These are phyloP conservation scores for Pemphredon lugubris DNA, from an alignment of 2,888 invertebrate genomes.

Conservation along the genomic window DNA sequence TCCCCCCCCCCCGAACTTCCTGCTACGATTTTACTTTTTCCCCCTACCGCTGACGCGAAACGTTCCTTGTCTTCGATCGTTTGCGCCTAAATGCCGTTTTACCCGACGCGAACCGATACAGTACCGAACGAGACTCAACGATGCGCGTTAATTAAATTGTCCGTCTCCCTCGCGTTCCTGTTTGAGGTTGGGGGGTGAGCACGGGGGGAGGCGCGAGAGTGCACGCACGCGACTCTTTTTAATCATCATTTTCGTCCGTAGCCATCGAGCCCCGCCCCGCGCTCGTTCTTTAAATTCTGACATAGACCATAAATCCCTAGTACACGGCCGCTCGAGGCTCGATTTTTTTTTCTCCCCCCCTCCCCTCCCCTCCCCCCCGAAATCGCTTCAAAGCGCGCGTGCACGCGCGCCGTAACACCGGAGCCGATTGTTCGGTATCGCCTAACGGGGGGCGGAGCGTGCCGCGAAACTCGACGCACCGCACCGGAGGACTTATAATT, in stretches of 20 bases:
- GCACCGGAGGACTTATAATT: slow-evolving; percentile 70
- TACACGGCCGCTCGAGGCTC: too few relatives aligned
- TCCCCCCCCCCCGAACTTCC: too few relatives aligned
- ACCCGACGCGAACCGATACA: too few relatives aligned
- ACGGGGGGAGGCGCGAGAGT: background rate
- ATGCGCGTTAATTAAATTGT: slow-evolving; percentile 59
- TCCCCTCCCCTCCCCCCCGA: too few relatives aligned
- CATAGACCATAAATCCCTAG: slow-evolving; percentile 40
- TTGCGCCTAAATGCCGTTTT: too few relatives aligned
- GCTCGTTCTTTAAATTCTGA: slow-evolving; percentile 48
- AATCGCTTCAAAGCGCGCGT: too few relatives aligned
- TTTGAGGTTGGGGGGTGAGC: background rate
- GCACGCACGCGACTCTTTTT: slow-evolving; percentile 41
- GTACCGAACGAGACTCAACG: slow-evolving; percentile 40
- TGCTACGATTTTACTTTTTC: too few relatives aligned
- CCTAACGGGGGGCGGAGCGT: background rate
- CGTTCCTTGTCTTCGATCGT: too few relatives aligned
- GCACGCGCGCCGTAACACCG: too few relatives aligned
- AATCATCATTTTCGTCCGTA: slow-evolving; percentile 48
- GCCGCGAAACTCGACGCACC: too few relatives aligned
- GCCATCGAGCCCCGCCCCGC: slow-evolving; percentile 16
- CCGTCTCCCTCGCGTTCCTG: slow-evolving; percentile 7
- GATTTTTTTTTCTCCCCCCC: too few relatives aligned
- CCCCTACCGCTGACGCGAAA: too few relatives aligned
- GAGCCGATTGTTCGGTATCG: background rate